phyloP scores from a whole-genome alignment of 2,888 invertebrate genomes.

The Hoplodrina ambigua region DNA sequence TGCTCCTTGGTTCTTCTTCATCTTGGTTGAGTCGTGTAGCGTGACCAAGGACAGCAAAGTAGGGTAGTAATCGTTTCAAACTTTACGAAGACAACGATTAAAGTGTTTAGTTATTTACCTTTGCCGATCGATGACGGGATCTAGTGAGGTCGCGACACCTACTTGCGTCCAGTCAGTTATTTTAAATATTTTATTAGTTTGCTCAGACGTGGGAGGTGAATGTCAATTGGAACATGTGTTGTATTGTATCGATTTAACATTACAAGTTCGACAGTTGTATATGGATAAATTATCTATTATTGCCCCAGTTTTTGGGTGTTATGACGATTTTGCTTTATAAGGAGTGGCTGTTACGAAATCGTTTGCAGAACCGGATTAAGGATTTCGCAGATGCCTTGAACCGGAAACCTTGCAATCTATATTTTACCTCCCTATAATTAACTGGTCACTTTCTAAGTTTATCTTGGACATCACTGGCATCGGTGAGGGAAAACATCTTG shows the following conservation, averaged over 20 bases:
- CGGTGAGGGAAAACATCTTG: too few species aligned
- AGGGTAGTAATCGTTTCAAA: neutral
- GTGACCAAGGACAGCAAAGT: neutral
- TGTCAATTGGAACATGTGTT: constrained; percentile 58
- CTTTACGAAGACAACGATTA: constrained; percentile 15
- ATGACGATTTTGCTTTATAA: constrained; percentile 25
- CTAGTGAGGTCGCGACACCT: constrained; percentile 54
- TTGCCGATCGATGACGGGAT: constrained; percentile 48
- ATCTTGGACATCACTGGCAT: too few species aligned
- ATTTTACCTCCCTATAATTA: neutral
- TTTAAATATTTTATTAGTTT: constrained; percentile 64
- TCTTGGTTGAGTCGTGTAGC: neutral
- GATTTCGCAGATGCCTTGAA: constrained; percentile 32
- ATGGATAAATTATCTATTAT: constrained; percentile 46
- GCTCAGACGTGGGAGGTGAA: constrained; percentile 55
- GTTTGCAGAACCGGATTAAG: constrained; percentile 20
- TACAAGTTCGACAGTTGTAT: constrained; percentile 38
- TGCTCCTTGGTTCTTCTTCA: too few species aligned
- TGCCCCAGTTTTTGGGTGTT: constrained; percentile 37
- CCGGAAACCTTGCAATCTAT: constrained; percentile 1
- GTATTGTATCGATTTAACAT: constrained; percentile 60
- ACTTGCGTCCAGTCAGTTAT: constrained; percentile 49
- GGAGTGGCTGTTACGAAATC: constrained; percentile 29
- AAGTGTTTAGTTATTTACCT: constrained; percentile 52
- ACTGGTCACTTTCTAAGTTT: neutral